A percentile compares a stretch with the other conserved stretches of the same genome.
These are phyloP conservation scores for Crax fasciolata DNA, from an alignment of 2,797 vertebrate genomes.

Conservation along the genomic window DNA sequence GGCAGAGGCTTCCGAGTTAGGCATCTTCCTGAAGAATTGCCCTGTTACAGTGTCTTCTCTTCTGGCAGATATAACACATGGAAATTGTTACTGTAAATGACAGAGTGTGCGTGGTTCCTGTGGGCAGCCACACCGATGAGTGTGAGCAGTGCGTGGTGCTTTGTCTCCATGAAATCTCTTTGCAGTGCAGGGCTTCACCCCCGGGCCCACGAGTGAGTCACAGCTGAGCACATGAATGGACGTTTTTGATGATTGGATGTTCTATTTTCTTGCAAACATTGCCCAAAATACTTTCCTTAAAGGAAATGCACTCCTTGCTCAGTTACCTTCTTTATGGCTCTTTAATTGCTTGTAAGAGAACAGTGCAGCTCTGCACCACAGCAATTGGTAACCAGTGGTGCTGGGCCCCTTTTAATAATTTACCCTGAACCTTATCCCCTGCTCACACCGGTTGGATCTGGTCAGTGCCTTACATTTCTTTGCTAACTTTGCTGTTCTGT, in stretches of 20 bases:
- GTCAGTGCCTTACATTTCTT: neutral
- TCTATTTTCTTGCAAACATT: neutral
- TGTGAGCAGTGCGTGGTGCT: slow-evolving; percentile 37
- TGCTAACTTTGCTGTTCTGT: neutral
- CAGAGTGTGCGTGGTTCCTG: neutral
- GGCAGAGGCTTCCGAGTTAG: neutral
- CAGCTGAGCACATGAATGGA: neutral
- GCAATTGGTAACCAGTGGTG: neutral
- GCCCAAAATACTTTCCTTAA: neutral
- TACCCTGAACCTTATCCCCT: neutral
- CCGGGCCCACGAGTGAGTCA: neutral
- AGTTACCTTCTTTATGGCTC: neutral
- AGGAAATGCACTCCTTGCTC: neutral
- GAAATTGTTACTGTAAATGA: slow-evolving; percentile 46
- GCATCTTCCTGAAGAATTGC: neutral
- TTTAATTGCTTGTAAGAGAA: neutral
- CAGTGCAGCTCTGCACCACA: fast-evolving
- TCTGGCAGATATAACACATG: neutral
- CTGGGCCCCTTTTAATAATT: neutral
- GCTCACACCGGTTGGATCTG: neutral
- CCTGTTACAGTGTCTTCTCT: neutral
- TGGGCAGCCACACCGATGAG: neutral
- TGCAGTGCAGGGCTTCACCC: slow-evolving; percentile 17
- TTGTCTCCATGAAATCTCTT: slow-evolving; percentile 13
- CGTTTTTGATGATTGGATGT: neutral